phyloP scores from a whole-genome alignment of 2,113 vertebrate species.

The Bungarus multicinctus region DNA sequence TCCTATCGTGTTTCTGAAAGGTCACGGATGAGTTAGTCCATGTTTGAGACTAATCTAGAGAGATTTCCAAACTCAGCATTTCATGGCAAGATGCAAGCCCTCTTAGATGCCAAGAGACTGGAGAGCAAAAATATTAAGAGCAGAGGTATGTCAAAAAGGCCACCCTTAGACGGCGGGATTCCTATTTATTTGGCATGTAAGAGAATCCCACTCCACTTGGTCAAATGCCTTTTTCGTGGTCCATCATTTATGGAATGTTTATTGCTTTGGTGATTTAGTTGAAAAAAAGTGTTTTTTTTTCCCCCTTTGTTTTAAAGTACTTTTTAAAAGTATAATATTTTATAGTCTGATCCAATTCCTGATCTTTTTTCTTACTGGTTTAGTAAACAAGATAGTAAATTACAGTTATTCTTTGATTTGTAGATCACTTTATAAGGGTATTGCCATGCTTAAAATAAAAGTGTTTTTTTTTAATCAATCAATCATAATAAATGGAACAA shows the following conservation, averaged over 20 bases:
- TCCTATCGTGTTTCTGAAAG: constrained; percentile 74
- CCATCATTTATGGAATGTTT: fast-evolving
- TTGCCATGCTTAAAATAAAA: neutral
- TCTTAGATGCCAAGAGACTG: constrained; percentile 49
- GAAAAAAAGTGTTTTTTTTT: neutral
- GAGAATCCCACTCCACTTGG: constrained; percentile 5
- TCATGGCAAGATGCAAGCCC: constrained; percentile 60
- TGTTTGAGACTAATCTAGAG: constrained; percentile 62
- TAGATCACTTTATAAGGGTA: neutral
- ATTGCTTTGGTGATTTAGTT: neutral
- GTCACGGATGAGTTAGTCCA: constrained; percentile 68
- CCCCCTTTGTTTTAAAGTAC: neutral
- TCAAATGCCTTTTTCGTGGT: neutral
- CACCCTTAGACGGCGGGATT: neutral
- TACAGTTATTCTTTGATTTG: neutral
- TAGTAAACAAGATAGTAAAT: neutral
- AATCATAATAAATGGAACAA: neutral
- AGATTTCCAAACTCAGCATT: constrained; percentile 68
- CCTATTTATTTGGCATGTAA: neutral
- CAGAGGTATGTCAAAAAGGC: constrained; percentile 2
- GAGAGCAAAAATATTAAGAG: constrained; percentile 18
- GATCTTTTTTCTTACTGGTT: neutral
- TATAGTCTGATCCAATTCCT: neutral
- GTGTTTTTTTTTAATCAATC: neutral
- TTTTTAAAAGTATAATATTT: neutral